Conservation (phyloP, 2,888 invertebrate species). For the Perdita meconis region DNA sequence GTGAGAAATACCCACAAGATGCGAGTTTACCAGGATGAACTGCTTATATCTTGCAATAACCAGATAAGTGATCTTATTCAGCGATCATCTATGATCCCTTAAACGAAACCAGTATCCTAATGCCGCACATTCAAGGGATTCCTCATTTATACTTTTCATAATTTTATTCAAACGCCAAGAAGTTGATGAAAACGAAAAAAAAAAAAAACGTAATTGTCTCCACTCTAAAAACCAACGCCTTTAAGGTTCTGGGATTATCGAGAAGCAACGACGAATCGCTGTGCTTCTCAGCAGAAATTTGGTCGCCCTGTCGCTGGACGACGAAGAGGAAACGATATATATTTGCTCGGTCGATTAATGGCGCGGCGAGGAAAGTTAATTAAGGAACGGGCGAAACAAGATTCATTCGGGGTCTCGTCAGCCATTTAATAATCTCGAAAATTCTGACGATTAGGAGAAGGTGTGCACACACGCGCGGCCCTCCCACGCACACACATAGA, state of each 20-base stretch:
- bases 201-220: conserved; percentile 18
- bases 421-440: conserved; percentile 77
- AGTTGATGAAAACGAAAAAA: conserved; percentile 18
- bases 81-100: too few relatives aligned
- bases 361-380: conserved; percentile 71
- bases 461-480: conserved; percentile 4
- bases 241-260: too few relatives aligned
- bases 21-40: too few relatives aligned
- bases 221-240: too few relatives aligned
- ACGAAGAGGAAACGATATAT: conserved; percentile 5
- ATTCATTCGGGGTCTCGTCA: conserved; percentile 73
- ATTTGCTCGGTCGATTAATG: conserved; percentile 59
- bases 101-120: too few relatives aligned
- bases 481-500: not conserved
- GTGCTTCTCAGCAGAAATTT: not conserved
- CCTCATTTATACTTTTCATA: too few relatives aligned
- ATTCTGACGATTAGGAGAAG: conserved; percentile 71
- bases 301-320: not conserved
- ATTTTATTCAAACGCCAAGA: too few relatives aligned
- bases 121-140: too few relatives aligned
- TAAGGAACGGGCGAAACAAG: conserved; percentile 69
- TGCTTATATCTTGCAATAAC: too few relatives aligned
- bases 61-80: too few relatives aligned
- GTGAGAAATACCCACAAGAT: too few relatives aligned
- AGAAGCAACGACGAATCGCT: not conserved